Evolutionary conservation across 2,888 invertebrate genomes (phyloP).

Genomic region (Acanthosepion lycidas): DNA sequence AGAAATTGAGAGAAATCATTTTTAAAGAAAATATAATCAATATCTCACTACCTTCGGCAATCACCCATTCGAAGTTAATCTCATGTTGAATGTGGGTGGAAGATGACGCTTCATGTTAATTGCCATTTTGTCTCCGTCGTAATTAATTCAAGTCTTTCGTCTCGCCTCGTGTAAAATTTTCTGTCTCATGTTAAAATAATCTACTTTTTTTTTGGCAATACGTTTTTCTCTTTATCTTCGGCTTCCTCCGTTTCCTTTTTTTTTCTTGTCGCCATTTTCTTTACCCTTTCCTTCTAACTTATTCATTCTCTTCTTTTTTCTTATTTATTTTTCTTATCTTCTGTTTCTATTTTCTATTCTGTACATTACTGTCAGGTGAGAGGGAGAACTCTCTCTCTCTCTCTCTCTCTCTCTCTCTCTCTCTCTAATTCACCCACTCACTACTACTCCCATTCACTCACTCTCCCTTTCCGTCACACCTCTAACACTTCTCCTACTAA

Average conservation of each 20-base stretch:
- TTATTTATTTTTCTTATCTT: too few species aligned
- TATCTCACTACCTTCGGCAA: neutral
- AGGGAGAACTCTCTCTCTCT: neutral
- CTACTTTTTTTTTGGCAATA: neutral
- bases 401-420: too few species aligned
- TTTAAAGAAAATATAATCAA: too few species aligned
- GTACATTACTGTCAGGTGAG: too few species aligned
- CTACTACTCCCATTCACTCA: too few species aligned
- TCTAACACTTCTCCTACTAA: too few species aligned
- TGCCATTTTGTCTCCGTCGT: neutral
- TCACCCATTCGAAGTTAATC: neutral
- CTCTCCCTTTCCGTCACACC: too few species aligned
- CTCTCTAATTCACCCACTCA: too few species aligned
- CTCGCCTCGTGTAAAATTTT: neutral
- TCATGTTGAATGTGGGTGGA: neutral
- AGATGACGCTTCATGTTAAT: neutral
- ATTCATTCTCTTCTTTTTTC: neutral
- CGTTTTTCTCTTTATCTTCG: neutral
- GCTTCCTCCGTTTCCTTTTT: neutral
- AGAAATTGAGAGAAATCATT: too few species aligned
- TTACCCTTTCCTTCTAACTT: neutral
- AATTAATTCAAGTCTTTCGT: neutral
- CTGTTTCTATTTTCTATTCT: too few species aligned
- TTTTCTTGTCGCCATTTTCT: neutral
- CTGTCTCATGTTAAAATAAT: too few species aligned